Evolutionary conservation across 2,797 vertebrate species (phyloP).

Genomic region (Paedocypris micromegethes): DNA sequence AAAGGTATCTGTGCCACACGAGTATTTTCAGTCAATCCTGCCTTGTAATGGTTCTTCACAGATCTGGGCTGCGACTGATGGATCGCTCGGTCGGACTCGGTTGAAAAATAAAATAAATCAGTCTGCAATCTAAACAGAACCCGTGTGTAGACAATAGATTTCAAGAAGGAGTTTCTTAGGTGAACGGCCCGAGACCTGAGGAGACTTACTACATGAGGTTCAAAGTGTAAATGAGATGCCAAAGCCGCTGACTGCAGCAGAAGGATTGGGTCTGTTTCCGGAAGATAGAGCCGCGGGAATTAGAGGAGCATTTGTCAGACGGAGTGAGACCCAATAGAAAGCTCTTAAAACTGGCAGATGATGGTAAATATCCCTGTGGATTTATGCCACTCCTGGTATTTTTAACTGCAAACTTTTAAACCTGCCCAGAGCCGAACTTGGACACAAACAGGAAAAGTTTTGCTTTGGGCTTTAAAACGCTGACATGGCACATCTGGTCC

Average conservation of each 20-base stretch:
- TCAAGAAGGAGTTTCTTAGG: slow-evolving; percentile 21
- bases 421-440: slow-evolving; percentile 14
- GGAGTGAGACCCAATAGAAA: slow-evolving; percentile 31
- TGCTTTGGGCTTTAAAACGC: neutral
- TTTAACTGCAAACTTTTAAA: slow-evolving; percentile 24
- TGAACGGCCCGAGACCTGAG: slow-evolving; percentile 22
- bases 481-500: neutral
- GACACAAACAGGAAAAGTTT: neutral
- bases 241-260: slow-evolving; percentile 39
- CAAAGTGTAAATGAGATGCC: slow-evolving; percentile 44
- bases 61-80: neutral
- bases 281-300: slow-evolving; percentile 45
- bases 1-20: too few species aligned
- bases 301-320: slow-evolving; percentile 44
- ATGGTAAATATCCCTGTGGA: slow-evolving; percentile 27
- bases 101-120: too few species aligned
- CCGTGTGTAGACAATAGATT: slow-evolving; percentile 23
- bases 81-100: too few species aligned
- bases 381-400: slow-evolving; percentile 27
- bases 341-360: slow-evolving; percentile 31
- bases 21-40: too few species aligned
- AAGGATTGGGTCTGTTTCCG: slow-evolving; percentile 35
- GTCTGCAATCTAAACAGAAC: slow-evolving; percentile 19
- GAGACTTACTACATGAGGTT: slow-evolving; percentile 33
- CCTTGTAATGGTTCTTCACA: neutral